Evolutionary conservation across 2,797 vertebrate species (phyloP).

Genomic region (Cirrhinus mrigala): DNA sequence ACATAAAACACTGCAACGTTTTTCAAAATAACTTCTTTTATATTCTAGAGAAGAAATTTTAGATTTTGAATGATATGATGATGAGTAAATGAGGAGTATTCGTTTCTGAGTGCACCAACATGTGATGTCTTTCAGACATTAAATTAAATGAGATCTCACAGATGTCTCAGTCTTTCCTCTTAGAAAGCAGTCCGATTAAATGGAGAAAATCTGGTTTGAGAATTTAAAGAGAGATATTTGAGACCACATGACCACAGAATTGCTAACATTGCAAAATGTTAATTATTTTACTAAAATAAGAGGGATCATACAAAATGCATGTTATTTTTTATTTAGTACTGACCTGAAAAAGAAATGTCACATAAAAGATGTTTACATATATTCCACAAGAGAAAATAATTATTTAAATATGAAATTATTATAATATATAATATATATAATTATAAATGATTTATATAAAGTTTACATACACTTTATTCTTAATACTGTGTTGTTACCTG

Average conservation of each 20-base stretch:
- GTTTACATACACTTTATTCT: too few species aligned
- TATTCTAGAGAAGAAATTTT: not conserved
- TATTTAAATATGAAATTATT: too few species aligned
- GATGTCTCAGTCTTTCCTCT: not conserved
- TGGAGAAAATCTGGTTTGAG: not conserved
- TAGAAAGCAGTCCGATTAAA: not conserved
- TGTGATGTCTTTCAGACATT: not conserved
- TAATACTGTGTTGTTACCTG: too few species aligned
- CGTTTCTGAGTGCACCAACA: not conserved
- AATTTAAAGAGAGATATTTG: not conserved
- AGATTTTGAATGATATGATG: not conserved
- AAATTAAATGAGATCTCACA: not conserved
- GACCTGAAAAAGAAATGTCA: too few species aligned
- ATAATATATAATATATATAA: too few species aligned
- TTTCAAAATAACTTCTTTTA: not conserved
- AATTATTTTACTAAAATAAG: too few species aligned
- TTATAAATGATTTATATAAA: too few species aligned
- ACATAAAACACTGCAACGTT: not conserved
- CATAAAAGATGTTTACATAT: too few species aligned
- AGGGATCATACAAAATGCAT: too few species aligned
- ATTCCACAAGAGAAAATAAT: too few species aligned
- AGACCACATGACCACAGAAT: not conserved
- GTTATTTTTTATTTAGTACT: too few species aligned
- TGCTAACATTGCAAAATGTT: too few species aligned
- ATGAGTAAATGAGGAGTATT: not conserved